Evolutionary conservation across 2,888 invertebrate genomes (phyloP).

Genomic region (Perizoma flavofasciatum): DNA sequence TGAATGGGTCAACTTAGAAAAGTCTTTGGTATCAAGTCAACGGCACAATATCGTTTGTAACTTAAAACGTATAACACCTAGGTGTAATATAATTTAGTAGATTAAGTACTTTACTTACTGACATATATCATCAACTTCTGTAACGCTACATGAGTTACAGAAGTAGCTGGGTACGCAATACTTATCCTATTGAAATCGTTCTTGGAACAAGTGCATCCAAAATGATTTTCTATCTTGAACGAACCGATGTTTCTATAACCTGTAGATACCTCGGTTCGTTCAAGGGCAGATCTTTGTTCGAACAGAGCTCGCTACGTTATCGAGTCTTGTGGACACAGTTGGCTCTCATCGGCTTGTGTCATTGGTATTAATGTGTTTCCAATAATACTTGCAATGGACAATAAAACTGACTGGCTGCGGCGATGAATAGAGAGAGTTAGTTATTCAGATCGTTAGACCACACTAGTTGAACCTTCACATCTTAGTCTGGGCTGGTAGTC

Average conservation of each 20-base stretch:
- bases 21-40: no score
- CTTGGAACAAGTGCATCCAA: conserved; percentile 59
- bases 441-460: conserved; percentile 67
- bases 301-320: conserved; percentile 63
- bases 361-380: conserved; percentile 79
- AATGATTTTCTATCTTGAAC: conserved; percentile 44
- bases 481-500: not conserved
- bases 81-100: no score
- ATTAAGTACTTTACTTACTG: no score
- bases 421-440: conserved; percentile 68
- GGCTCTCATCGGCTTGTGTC: conserved; percentile 79
- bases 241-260: conserved; percentile 30
- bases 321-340: conserved; percentile 77
- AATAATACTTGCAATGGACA: conserved; percentile 74
- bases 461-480: conserved; percentile 56
- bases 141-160: no score
- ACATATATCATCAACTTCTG: no score
- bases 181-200: conserved; percentile 20
- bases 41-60: no score
- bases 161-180: no score
- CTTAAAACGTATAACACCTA: conserved; percentile 6
- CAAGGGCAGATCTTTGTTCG: conserved; percentile 76
- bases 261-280: conserved; percentile 54
- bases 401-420: conserved; percentile 73
- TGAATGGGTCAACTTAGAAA: no score